Evolutionary conservation across 2,113 vertebrate species (phyloP).

Genomic region (Bubo blakistoni): DNA sequence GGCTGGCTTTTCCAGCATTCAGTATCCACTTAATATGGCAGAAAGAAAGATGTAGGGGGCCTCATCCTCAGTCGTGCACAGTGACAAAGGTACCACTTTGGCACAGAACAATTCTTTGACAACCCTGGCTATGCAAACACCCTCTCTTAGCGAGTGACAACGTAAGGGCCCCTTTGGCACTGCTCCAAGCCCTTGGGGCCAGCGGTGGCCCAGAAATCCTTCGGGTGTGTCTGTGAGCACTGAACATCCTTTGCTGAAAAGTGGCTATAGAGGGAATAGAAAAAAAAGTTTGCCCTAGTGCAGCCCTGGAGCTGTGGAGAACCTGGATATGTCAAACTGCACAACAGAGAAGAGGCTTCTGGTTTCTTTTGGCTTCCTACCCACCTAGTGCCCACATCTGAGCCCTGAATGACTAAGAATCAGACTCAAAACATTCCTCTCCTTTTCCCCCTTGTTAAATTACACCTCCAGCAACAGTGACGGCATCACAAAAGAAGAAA

Average conservation of each 20-base stretch:
- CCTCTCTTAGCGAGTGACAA: background rate
- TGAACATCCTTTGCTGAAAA: background rate
- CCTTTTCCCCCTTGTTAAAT: background rate
- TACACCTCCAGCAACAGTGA: background rate
- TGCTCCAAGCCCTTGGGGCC: background rate
- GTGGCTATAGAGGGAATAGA: background rate
- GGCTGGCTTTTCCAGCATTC: background rate
- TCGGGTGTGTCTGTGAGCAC: background rate
- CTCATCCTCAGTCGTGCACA: background rate
- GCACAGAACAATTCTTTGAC: background rate
- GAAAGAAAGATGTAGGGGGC: background rate
- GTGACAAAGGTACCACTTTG: background rate
- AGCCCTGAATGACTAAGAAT: background rate
- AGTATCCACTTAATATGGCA: background rate
- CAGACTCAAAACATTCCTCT: background rate
- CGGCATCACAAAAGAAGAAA: slow-evolving; percentile 21
- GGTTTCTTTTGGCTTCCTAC: background rate
- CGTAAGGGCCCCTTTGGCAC: background rate
- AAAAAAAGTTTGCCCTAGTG: background rate
- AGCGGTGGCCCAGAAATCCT: background rate
- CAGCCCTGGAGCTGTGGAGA: background rate
- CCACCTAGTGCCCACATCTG: rapidly evolving
- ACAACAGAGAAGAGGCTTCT: background rate
- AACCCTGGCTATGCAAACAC: too few relatives aligned
- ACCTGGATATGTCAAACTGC: too few relatives aligned